A percentile compares a stretch with the other conserved stretches of the same genome.
phyloP scores from a whole-genome alignment of 2,888 invertebrate species.

The Scaptomyza flava region DNA sequence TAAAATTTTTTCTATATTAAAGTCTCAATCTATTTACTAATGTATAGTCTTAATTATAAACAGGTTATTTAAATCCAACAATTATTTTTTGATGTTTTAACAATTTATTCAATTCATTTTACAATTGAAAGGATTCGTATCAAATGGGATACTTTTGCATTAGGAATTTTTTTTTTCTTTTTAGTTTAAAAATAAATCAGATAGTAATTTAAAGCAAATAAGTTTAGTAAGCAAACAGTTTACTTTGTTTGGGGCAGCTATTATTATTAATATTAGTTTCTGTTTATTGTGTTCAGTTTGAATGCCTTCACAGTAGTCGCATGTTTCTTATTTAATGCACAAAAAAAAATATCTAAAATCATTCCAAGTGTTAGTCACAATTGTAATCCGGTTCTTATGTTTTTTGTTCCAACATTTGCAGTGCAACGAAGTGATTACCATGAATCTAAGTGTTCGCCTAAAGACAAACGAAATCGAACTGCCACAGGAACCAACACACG shows the following conservation, averaged over 20 bases:
- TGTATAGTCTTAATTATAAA: no score
- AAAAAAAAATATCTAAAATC: neutral
- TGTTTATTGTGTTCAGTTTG: neutral
- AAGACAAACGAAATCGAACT: constrained; percentile 84
- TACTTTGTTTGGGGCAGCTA: neutral
- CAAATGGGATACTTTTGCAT: no score
- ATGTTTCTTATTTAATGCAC: constrained; percentile 49
- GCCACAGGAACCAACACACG: constrained; percentile 80
- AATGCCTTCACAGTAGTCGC: constrained; percentile 35
- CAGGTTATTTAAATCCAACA: no score
- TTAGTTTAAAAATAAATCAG: neutral
- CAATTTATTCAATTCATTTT: no score
- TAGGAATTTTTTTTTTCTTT: neutral
- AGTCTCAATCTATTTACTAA: no score
- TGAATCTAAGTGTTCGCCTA: constrained; percentile 84
- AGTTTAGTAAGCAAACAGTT: neutral
- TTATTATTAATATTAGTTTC: neutral
- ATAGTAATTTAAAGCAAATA: neutral
- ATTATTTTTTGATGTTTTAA: no score
- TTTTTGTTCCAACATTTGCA: constrained; percentile 67
- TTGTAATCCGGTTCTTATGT: constrained; percentile 13
- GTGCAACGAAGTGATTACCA: constrained; percentile 85
- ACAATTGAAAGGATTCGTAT: no score
- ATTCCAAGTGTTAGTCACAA: constrained; percentile 7
- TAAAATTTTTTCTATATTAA: no score